Evolutionary conservation across 2,888 invertebrate species (phyloP).

Genomic region (Eilema griseolum): DNA sequence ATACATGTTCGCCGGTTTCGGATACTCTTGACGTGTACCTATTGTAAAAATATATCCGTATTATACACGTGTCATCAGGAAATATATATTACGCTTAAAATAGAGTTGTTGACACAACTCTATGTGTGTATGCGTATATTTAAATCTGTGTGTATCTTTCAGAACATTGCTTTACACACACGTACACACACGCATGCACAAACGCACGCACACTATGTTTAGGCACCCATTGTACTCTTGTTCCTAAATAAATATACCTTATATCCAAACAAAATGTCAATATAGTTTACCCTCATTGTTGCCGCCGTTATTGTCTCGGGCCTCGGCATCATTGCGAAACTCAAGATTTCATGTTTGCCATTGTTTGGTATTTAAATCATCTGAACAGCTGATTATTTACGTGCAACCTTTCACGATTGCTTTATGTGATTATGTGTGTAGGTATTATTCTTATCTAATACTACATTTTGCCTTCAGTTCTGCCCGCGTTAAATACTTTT

Average conservation of each 20-base stretch:
- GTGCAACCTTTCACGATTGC: slow-evolving; percentile 84
- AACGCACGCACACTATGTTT: slow-evolving; percentile 14
- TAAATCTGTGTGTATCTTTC: too few species aligned
- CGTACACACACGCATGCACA: too few species aligned
- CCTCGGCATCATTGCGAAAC: slow-evolving; percentile 44
- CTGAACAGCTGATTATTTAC: slow-evolving; percentile 79
- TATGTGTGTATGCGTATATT: too few species aligned
- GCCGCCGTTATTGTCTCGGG: slow-evolving; percentile 45
- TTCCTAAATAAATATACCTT: slow-evolving; percentile 46
- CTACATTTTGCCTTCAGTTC: neutral
- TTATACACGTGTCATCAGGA: too few species aligned
- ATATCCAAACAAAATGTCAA: slow-evolving; percentile 69
- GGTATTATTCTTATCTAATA: slow-evolving; percentile 12
- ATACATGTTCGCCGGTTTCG: too few species aligned
- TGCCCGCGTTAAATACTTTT: neutral
- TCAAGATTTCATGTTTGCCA: slow-evolving; percentile 65
- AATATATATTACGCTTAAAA: neutral
- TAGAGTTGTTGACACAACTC: too few species aligned
- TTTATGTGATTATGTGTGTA: slow-evolving; percentile 42
- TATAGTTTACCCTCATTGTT: slow-evolving; percentile 61
- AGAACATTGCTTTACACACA: too few species aligned
- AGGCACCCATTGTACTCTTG: slow-evolving; percentile 32
- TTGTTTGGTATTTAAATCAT: slow-evolving; percentile 83
- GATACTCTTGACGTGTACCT: too few species aligned
- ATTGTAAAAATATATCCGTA: too few species aligned